A percentile compares a stretch with the other conserved stretches of the same genome.
phyloP scores from a whole-genome alignment of 2,888 invertebrate species.

The Drosophila subquinaria region DNA sequence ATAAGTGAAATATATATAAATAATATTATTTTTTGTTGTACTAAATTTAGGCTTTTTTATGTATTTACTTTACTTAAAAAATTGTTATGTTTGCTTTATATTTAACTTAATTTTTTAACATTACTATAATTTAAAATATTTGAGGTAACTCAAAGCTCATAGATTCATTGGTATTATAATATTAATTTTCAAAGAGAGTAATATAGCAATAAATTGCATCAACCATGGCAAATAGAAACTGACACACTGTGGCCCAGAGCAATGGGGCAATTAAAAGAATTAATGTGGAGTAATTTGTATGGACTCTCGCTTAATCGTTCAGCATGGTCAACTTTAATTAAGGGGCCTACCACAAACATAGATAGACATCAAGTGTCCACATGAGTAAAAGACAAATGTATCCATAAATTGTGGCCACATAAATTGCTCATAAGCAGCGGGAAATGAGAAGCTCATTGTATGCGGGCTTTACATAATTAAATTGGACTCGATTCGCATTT shows the following conservation, averaged over 20 bases:
- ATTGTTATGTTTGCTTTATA: neutral
- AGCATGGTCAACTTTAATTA: constrained; percentile 32
- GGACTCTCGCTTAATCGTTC: constrained; percentile 36
- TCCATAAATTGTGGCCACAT: constrained; percentile 47
- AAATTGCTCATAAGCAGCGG: constrained; percentile 5
- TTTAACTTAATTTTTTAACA: neutral
- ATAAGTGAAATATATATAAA: neutral
- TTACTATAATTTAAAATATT: neutral
- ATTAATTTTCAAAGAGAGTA: neutral
- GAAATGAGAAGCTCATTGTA: constrained; percentile 37
- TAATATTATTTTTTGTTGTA: neutral
- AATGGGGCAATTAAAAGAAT: constrained; percentile 47
- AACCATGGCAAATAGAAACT: constrained; percentile 6
- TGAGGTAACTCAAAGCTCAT: neutral
- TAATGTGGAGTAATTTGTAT: constrained; percentile 52
- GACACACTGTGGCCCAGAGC: constrained; percentile 2
- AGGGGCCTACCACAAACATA: constrained; percentile 19
- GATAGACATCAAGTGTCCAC: constrained; percentile 20
- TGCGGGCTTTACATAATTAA: constrained; percentile 54
- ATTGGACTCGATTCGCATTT: constrained; percentile 25
- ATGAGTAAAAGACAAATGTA: constrained; percentile 28
- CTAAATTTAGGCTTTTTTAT: neutral
- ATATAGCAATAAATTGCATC: constrained; percentile 31
- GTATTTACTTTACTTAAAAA: neutral
- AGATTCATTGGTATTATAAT: neutral